These are phyloP conservation scores for Albula glossodonta DNA, from an alignment of 2,113 vertebrate species.

Conservation along the genomic window DNA sequence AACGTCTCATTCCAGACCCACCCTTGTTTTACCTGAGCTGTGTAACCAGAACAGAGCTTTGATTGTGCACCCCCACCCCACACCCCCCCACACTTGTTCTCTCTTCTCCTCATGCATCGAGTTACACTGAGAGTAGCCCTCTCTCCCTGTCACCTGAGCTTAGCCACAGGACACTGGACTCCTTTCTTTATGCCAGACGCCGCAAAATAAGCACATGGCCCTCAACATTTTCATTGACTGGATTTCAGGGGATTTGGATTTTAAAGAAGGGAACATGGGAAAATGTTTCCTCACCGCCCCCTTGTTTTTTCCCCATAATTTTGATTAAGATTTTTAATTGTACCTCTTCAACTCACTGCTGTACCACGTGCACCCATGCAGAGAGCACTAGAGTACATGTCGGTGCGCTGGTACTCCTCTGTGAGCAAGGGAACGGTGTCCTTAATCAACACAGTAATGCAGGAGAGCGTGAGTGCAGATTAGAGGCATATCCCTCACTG, in stretches of 20 bases:
- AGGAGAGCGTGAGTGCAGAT: no score
- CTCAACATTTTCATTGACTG: not conserved
- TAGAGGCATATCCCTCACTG: no score
- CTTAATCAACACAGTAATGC: no score
- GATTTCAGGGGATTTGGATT: not conserved
- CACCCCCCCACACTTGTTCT: constrained; percentile 40
- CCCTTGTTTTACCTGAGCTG: constrained; percentile 31
- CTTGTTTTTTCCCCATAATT: not conserved
- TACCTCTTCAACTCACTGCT: not conserved
- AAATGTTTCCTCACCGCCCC: not conserved
- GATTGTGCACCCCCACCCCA: constrained; percentile 58
- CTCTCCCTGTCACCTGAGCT: constrained; percentile 62
- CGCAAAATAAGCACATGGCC: not conserved
- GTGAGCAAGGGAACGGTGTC: no score
- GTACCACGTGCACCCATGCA: not conserved
- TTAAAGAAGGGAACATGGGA: not conserved
- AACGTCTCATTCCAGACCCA: constrained; percentile 34
- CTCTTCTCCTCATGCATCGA: constrained; percentile 57
- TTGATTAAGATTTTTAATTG: no score
- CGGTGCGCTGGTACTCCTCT: no score
- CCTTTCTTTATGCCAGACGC: constrained; percentile 5
- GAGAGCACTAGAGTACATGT: not conserved
- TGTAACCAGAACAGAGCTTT: constrained; percentile 57
- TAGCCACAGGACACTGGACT: not conserved
- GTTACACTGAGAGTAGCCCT: constrained; percentile 55